A percentile compares a stretch with the other conserved stretches of the same genome.
These are phyloP conservation scores for Florisuga fusca DNA, from an alignment of 2,797 vertebrate genomes.

Conservation along the genomic window DNA sequence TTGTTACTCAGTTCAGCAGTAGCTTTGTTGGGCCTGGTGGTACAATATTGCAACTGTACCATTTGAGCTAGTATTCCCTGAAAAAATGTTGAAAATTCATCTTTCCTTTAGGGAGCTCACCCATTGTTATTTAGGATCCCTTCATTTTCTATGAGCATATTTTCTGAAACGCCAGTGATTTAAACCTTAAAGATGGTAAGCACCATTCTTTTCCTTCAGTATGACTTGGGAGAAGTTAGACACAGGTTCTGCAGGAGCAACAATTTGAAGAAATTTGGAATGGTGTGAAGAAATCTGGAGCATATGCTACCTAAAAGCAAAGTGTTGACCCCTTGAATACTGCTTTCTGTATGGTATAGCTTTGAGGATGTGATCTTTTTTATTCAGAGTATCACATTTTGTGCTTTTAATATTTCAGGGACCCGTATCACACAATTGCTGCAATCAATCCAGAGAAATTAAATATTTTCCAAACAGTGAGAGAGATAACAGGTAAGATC, in stretches of 20 bases:
- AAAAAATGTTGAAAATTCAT: neutral
- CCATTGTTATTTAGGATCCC: neutral
- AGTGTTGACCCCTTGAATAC: neutral
- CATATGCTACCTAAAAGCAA: neutral
- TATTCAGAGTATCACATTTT: neutral
- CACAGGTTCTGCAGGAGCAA: neutral
- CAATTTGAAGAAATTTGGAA: neutral
- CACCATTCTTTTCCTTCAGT: neutral
- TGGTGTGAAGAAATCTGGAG: neutral
- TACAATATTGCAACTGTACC: neutral
- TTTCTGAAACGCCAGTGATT: neutral
- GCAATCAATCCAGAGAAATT: slow-evolving; percentile 93
- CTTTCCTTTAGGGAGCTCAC: neutral
- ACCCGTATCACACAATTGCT: slow-evolving; percentile 93
- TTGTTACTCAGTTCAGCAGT: neutral
- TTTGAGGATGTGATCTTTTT: neutral
- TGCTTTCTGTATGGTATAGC: neutral
- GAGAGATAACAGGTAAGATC: slow-evolving; percentile 93
- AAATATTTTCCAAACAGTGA: slow-evolving; percentile 92
- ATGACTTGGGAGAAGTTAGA: neutral
- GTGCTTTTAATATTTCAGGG: slow-evolving; percentile 79
- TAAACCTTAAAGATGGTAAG: neutral
- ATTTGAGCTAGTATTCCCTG: neutral
- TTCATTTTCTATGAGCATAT: neutral
- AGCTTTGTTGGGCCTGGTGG: neutral